Conservation (phyloP, 2,113 vertebrate genomes). For the Microcebus murinus region DNA sequence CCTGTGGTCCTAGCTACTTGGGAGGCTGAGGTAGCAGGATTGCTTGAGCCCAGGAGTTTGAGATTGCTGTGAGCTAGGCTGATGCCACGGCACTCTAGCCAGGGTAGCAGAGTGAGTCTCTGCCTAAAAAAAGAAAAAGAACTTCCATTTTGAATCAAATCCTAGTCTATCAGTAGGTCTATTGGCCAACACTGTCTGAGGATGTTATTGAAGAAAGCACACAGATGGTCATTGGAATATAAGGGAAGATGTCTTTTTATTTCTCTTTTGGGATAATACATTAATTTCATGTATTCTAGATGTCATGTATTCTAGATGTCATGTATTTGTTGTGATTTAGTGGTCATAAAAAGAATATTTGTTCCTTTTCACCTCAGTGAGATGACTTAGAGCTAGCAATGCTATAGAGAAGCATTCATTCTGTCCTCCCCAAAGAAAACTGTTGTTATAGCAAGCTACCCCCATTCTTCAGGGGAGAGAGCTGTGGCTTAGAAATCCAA, state of each 20-base stretch:
- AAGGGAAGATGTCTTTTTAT: background rate
- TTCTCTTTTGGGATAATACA: background rate
- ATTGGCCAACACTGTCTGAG: fast-evolving
- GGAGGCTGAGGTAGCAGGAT: no score
- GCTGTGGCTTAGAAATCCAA: background rate
- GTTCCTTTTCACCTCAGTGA: background rate
- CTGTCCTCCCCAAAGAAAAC: background rate
- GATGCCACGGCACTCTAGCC: no score
- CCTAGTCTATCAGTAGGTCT: background rate
- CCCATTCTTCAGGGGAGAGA: background rate
- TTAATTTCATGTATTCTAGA: background rate
- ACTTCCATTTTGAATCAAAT: background rate
- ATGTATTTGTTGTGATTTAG: background rate
- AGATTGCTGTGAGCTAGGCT: no score
- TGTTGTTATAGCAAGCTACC: background rate
- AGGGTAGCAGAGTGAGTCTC: no score
- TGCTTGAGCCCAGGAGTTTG: no score
- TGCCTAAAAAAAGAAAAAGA: background rate
- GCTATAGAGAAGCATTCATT: fast-evolving
- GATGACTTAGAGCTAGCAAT: fast-evolving
- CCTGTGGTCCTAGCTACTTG: no score
- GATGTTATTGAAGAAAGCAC: background rate
- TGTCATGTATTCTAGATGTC: background rate
- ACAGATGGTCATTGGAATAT: background rate
- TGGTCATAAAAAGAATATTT: background rate